Percentiles rank a stretch among this genome's conserved stretches.
Conservation (phyloP, 2,113 vertebrate species). For the Propithecus coquereli region DNA sequence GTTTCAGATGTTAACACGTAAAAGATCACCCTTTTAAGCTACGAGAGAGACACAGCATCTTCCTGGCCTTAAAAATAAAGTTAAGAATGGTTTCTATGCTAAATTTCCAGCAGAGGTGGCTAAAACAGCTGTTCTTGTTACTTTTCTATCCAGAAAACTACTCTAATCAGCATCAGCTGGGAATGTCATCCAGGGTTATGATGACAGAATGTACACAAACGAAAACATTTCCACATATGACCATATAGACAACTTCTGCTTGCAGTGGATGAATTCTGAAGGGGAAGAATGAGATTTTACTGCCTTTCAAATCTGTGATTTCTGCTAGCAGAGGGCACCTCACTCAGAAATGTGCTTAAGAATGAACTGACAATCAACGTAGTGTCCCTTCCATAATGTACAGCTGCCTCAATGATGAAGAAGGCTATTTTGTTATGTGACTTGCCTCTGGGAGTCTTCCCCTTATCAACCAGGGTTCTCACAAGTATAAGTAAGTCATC, state of each 20-base stretch:
- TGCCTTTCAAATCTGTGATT: not conserved
- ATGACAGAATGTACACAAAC: not conserved
- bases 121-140: not conserved
- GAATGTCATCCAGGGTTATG: not conserved
- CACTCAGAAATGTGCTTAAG: not conserved
- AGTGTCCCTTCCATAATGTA: not conserved
- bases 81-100: not conserved
- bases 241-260: slow-evolving; percentile 2
- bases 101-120: not conserved
- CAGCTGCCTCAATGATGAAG: not conserved
- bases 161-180: not conserved
- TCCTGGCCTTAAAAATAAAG: not conserved
- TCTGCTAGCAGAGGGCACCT: not conserved
- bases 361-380: not conserved
- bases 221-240: not conserved
- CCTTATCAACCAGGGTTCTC: not conserved
- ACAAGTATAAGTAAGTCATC: not conserved
- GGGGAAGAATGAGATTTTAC: not conserved
- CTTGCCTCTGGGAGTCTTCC: not conserved
- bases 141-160: slow-evolving; percentile 10
- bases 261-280: not conserved
- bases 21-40: not conserved
- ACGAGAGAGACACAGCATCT: not conserved
- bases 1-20: not conserved
- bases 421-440: not conserved